Conservation (phyloP, 2,113 vertebrate species). For the Trichechus manatus region DNA sequence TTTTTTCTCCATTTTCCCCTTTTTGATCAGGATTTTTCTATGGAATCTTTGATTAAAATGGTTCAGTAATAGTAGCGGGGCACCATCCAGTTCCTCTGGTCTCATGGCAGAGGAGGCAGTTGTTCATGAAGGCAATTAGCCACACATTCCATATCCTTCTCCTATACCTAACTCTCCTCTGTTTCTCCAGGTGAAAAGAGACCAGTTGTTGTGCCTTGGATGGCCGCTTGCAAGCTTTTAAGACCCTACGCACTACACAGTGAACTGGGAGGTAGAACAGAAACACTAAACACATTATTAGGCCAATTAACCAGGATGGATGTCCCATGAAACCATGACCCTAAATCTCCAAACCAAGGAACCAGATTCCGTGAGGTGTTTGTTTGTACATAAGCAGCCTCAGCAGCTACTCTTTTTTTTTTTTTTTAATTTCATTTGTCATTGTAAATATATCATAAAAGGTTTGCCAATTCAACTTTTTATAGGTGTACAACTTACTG, state of each 20-base stretch:
- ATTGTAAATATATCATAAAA: background rate
- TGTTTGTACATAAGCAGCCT: background rate
- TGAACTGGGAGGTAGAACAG: background rate
- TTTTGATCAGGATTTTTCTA: background rate
- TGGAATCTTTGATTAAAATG: background rate
- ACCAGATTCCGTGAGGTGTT: background rate
- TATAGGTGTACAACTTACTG: background rate
- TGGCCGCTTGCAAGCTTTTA: background rate
- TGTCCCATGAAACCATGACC: background rate
- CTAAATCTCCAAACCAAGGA: background rate
- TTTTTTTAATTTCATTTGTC: background rate
- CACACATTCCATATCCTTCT: background rate
- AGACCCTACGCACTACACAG: background rate
- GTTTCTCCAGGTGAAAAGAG: background rate
- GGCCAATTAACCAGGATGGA: background rate
- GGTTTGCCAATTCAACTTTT: background rate
- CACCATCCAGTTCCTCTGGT: background rate
- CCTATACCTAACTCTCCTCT: background rate
- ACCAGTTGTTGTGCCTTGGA: too few species aligned
- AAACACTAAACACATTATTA: background rate
- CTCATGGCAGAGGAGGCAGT: background rate
- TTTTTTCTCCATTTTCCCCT: background rate
- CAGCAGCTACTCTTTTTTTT: background rate
- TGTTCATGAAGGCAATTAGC: background rate
- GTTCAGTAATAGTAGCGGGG: background rate